Conservation (phyloP, 2,797 vertebrate genomes). For the Meriones psammophilus region DNA sequence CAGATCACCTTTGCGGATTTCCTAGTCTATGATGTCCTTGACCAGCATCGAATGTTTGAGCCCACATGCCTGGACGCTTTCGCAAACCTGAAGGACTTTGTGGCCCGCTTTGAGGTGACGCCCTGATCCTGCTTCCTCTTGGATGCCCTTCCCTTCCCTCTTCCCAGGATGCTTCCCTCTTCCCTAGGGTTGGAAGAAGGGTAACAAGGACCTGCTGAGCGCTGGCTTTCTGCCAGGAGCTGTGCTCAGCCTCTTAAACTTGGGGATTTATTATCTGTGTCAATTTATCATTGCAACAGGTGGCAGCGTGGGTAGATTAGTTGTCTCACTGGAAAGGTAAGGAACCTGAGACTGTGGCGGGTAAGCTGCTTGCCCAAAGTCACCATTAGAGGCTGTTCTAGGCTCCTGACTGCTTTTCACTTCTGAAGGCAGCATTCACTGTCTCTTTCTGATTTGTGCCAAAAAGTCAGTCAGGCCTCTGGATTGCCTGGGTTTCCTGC, state of each 20-base stretch:
- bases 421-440: background rate
- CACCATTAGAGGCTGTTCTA: background rate
- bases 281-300: background rate
- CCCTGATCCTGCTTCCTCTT: background rate
- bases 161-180: background rate
- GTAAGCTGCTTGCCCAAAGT: background rate
- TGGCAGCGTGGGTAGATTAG: background rate
- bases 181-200: background rate
- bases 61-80: conserved; percentile 91
- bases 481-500: background rate
- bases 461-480: background rate
- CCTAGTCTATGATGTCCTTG: conserved; percentile 93
- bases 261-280: background rate
- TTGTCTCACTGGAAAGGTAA: background rate
- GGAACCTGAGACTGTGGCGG: background rate
- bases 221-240: background rate
- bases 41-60: conserved; percentile 92
- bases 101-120: conserved; percentile 92
- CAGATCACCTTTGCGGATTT: conserved; percentile 96
- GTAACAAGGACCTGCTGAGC: background rate
- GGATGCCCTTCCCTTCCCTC: rapidly evolving
- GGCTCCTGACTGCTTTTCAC: rapidly evolving
- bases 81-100: conserved; percentile 91
- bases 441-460: background rate
- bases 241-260: rapidly evolving